Evolutionary conservation across 2,888 invertebrate species (phyloP).

Genomic region (Argyresthia albistria): DNA sequence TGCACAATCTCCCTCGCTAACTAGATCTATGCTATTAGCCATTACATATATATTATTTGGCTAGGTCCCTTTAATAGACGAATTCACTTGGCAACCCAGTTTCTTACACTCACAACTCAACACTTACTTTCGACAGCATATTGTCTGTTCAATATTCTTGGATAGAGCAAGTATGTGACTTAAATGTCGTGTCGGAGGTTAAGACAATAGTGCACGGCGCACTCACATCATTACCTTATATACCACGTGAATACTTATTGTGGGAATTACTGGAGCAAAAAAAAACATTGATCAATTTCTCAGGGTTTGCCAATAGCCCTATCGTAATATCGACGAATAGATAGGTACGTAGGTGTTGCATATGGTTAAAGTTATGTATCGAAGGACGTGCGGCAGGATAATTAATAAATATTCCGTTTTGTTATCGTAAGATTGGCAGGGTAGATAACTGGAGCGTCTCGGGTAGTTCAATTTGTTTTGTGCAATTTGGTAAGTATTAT

Average conservation of each 20-base stretch:
- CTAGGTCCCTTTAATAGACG: too few relatives aligned
- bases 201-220: constrained; percentile 36
- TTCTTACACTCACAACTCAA: too few relatives aligned
- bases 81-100: too few relatives aligned
- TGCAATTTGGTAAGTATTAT: too few relatives aligned
- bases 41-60: too few relatives aligned
- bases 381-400: constrained; percentile 3
- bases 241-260: constrained; percentile 48
- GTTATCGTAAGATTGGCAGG: too few relatives aligned
- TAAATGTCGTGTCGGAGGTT: constrained; percentile 17
- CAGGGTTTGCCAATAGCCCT: constrained; percentile 50
- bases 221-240: constrained; percentile 52
- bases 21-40: too few relatives aligned
- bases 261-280: constrained; percentile 69
- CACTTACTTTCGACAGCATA: constrained; percentile 50
- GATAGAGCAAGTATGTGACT: constrained; percentile 14
- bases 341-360: constrained; percentile 15
- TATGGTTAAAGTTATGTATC: not conserved
- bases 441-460: too few relatives aligned
- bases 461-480: too few relatives aligned
- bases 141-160: constrained; percentile 14
- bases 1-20: too few relatives aligned
- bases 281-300: constrained; percentile 63
- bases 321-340: constrained; percentile 35
- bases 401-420: too few relatives aligned